A percentile compares a stretch with the other conserved stretches of the same genome.
phyloP scores from a whole-genome alignment of 2,797 vertebrate genomes.

The Lepilemur ruficaudatus region DNA sequence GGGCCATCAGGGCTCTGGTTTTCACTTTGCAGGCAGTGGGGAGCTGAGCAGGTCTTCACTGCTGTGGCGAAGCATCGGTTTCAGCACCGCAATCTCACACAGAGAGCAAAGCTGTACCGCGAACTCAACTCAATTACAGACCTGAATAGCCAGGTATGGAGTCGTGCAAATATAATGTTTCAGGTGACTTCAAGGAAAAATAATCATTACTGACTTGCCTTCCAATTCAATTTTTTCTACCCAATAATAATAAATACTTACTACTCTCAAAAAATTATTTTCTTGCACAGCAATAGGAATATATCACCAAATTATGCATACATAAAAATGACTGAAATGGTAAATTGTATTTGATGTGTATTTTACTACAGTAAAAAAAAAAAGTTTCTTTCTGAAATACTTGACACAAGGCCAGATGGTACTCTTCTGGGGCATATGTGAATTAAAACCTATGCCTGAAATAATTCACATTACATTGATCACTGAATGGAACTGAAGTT shows the following conservation, averaged over 20 bases:
- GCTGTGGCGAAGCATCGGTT: not conserved
- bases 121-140: accelerated
- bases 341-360: not conserved
- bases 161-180: not conserved
- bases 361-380: not conserved
- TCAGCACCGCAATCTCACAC: accelerated
- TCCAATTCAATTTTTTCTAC: not conserved
- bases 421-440: not conserved
- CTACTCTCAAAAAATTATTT: not conserved
- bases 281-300: not conserved
- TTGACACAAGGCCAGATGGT: not conserved
- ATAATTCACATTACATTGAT: not conserved
- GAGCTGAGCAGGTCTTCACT: accelerated
- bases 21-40: not conserved
- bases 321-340: not conserved
- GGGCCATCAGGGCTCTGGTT: not conserved
- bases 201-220: not conserved
- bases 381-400: conserved; percentile 9
- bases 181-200: not conserved
- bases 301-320: not conserved
- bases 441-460: not conserved
- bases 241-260: not conserved
- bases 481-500: not conserved
- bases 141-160: not conserved
- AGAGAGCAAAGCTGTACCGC: not conserved